phyloP scores from a whole-genome alignment of 2,797 vertebrate species.

The Silurus aristotelis region DNA sequence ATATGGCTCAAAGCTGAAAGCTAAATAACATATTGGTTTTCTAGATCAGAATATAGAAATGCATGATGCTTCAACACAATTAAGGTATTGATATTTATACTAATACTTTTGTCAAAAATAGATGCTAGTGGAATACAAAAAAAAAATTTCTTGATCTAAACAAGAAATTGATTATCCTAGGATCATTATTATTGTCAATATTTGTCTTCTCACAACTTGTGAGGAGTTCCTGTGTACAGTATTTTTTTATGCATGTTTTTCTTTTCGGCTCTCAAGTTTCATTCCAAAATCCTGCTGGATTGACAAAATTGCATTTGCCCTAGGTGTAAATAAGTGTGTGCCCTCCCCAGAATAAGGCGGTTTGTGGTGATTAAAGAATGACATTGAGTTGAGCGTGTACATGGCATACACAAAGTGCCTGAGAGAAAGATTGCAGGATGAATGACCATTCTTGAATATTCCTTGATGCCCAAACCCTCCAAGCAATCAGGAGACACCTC shows the following conservation, averaged over 20 bases:
- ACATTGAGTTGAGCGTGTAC: neutral
- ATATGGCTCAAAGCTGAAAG: slow-evolving; percentile 10
- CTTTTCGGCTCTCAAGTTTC: neutral
- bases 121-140: neutral
- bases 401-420: neutral
- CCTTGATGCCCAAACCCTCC: neutral
- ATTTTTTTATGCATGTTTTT: neutral
- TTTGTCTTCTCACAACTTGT: neutral
- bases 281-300: neutral
- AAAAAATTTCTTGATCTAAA: too few relatives aligned
- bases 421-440: neutral
- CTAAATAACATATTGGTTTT: neutral
- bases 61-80: neutral
- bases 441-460: neutral
- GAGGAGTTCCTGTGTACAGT: neutral
- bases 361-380: neutral
- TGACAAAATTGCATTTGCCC: neutral
- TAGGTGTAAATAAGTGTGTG: neutral
- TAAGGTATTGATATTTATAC: too few relatives aligned
- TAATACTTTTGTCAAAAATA: neutral
- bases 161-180: neutral
- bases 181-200: neutral
- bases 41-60: neutral
- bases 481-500: neutral
- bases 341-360: neutral